These are phyloP conservation scores for Oscarella lobularis DNA, from an alignment of 37 sponge, comb jelly and placozoan species.

Conservation along the genomic window DNA sequence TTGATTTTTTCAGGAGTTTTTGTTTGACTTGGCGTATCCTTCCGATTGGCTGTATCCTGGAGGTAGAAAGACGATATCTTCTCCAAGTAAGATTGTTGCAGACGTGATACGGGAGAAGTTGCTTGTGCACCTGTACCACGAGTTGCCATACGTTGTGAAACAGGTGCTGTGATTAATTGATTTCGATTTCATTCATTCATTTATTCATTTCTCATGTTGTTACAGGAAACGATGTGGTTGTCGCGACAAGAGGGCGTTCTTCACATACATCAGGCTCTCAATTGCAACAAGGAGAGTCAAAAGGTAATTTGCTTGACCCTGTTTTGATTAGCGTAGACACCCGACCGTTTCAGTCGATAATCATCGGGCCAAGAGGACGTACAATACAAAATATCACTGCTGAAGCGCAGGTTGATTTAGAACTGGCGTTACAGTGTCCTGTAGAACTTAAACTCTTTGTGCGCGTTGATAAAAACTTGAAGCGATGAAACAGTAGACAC, in stretches of 20 bases:
- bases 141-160: conserved; percentile 52
- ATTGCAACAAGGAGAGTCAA: not conserved
- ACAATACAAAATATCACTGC: too few species aligned
- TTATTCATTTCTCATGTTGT: not conserved
- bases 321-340: too few species aligned
- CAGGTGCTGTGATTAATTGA: conserved; percentile 29
- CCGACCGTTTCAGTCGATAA: too few species aligned
- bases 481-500: too few species aligned
- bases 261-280: not conserved
- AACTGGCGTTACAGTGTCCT: too few species aligned
- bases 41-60: conserved; percentile 41
- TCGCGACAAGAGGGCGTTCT: not conserved
- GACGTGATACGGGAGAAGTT: conserved; percentile 63
- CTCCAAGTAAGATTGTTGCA: conserved; percentile 27
- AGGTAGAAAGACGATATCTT: conserved; percentile 5
- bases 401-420: too few species aligned
- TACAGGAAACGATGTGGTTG: not conserved
- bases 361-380: too few species aligned
- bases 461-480: too few species aligned
- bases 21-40: conserved; percentile 15
- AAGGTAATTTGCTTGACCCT: too few species aligned
- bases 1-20: conserved; percentile 20
- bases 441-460: too few species aligned
- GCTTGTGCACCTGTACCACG: conserved; percentile 34
- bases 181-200: not conserved